Evolutionary conservation across 2,797 vertebrate species (phyloP).

Genomic region (Enteromius argenteus): DNA sequence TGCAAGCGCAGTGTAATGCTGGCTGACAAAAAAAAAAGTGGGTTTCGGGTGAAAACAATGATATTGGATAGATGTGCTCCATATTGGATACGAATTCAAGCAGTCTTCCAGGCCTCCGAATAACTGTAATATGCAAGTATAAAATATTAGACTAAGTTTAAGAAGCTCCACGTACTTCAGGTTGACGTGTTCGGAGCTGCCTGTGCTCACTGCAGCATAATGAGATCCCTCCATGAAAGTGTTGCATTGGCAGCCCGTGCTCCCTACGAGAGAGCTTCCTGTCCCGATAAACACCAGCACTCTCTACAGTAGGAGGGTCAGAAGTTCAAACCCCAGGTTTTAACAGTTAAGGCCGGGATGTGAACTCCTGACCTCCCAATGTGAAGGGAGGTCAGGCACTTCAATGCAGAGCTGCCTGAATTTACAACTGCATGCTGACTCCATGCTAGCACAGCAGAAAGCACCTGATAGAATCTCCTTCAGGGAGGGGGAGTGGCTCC

Average conservation of each 20-base stretch:
- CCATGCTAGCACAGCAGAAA: conserved; percentile 85
- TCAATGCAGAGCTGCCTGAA: conserved; percentile 81
- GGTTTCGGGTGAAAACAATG: conserved; percentile 71
- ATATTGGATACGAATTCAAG: neutral
- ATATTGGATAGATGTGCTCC: neutral
- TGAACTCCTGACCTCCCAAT: conserved; percentile 82
- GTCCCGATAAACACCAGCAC: conserved; percentile 75
- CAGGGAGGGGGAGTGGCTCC: conserved; percentile 73
- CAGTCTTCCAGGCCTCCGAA: conserved; percentile 45
- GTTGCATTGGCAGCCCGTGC: conserved; percentile 62
- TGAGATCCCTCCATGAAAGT: conserved; percentile 30
- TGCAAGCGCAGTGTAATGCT: conserved; percentile 68
- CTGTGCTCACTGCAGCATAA: conserved; percentile 4
- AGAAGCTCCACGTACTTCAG: conserved; percentile 16
- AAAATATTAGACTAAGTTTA: conserved; percentile 18
- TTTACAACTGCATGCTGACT: conserved; percentile 85
- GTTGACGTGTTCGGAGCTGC: conserved; percentile 27
- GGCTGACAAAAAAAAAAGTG: conserved; percentile 47
- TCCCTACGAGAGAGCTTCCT: conserved; percentile 58
- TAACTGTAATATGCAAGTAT: conserved; percentile 27
- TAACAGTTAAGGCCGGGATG: conserved; percentile 78
- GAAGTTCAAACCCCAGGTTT: conserved; percentile 81
- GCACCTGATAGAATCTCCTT: conserved; percentile 86
- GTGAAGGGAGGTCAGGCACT: conserved; percentile 65
- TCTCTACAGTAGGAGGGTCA: conserved; percentile 80